Evolutionary conservation across 2,113 vertebrate species (phyloP), one percentile per base, ranked within the genome.

Genomic region (Deroptyus accipitrinus): DNA sequence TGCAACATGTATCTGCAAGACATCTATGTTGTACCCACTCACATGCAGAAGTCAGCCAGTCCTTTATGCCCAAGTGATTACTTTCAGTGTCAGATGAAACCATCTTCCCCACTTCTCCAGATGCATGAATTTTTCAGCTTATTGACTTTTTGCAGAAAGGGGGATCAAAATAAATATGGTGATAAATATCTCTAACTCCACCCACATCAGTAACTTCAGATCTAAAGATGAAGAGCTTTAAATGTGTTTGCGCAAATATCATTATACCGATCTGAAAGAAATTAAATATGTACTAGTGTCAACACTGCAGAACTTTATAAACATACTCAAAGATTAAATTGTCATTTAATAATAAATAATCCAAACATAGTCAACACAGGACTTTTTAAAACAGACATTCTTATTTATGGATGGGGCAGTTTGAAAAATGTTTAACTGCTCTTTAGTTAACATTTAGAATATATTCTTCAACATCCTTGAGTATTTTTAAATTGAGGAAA

Each of bases 381-480:
- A 70, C 31, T 49, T 64, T 51, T 91, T 83, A 80, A 67, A 91
- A 31, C 9, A 81, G 86, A 49, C 59, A 84, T 69, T 82, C 42
- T 91, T 96, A 93, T 92, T 96, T 96, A 92, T 94, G 94, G 48
- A 86, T 84, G 64, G 73, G 72, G 37, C 42, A 88, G 76, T 68
- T n/a, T 83, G 51, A 88, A 88, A 95, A 78, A 86, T 46, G 25
- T 41, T 86, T 77, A 90, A 62, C 59, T 83, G 51, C 19, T 80
- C 61, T 94, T 93, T 23, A 52, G 39, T 28, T 94, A 86, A 64
- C 66, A 73, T 81, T 90, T 90, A 13, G 92, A 96, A 90, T 44
- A 88, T 14, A 70, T 61, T 86, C n/a, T 76, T 93, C 54, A 67
- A 30, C 39, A 35, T 35, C 20, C 18, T 64, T 62, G 55, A 86